These are phyloP conservation scores for Haemorhous mexicanus DNA, from an alignment of 2,113 vertebrate species.

Conservation along the genomic window DNA sequence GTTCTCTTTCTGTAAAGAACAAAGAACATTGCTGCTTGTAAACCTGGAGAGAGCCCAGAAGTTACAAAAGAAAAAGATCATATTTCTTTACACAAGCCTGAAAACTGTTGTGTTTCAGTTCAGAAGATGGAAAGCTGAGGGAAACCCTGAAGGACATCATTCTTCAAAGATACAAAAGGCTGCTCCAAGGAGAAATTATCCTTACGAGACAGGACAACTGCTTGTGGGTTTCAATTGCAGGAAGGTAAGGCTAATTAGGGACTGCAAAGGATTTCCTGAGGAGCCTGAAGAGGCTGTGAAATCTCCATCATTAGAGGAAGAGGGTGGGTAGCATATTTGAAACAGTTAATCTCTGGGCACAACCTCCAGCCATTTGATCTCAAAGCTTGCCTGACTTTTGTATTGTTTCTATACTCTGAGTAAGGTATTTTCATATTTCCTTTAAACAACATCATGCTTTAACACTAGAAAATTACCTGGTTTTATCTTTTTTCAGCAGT, in stretches of 20 bases:
- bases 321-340: background rate
- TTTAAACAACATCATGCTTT: background rate
- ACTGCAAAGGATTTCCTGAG: background rate
- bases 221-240: background rate
- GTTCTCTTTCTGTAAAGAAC: conserved; percentile 73
- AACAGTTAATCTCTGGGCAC: background rate
- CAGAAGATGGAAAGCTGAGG: background rate
- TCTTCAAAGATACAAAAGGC: background rate
- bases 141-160: background rate
- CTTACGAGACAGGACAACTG: background rate
- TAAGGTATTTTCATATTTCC: background rate
- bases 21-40: background rate
- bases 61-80: background rate
- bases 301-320: background rate
- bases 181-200: background rate
- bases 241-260: background rate
- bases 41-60: background rate
- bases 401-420: background rate
- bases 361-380: background rate
- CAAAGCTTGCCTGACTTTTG: background rate
- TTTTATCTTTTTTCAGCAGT: conserved; percentile 80
- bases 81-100: background rate
- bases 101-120: background rate
- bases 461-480: conserved; percentile 70
- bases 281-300: background rate